Base-by-base conservation (phyloP, 2,797 vertebrate species). In the Betta splendens region DNA sequence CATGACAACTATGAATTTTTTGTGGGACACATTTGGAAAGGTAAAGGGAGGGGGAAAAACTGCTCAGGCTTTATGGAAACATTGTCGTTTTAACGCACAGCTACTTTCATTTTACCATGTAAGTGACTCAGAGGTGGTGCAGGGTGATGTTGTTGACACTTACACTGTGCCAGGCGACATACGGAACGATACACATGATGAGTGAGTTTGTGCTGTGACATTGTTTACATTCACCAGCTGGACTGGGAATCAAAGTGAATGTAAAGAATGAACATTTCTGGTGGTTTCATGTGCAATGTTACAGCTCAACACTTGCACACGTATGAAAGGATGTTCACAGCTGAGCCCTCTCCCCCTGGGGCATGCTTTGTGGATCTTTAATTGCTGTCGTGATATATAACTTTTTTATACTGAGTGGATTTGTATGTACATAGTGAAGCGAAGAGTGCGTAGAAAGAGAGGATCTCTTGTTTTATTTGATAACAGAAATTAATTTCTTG, bases 1-100 rank as follows among this genome's bases (percentile, higher is more conserved):
- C 85, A 91, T 91, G 89, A 85, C 84, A 92, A 89, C 81, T 85
- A 89, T 84, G 88, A 91, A 89, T 93, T 92, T 91, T 90, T 92
- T 85, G 80, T 84, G 77, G 89, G 89, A 80, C 71, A 58, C 55
- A 54, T 79, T 80, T 86, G 66, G 64, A 72, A 65, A 75, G 75
- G 67, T 46, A 58, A 44, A n/a, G n/a, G 57, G 35, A 44, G 23
- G 18, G 55, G 52, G 73, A 85, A 86, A 66, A 78, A 47, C 36
- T 21, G 49, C 73, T 36, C 15, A 0, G 40, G 72, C 44, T 77
- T 77, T 75, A 79, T 84, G 75, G 80, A 77, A 91, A 89, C 52
- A 64, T 65, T 84, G 69, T 20, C 12, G 69, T 83, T 86, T 88
- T 68, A 35, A 40, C 59, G 57, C 68, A 43, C 36, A 49, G 64